Evolutionary conservation across 2,797 vertebrate genomes (phyloP), one percentile per base, ranked within the genome.

Genomic region (Menidia menidia): DNA sequence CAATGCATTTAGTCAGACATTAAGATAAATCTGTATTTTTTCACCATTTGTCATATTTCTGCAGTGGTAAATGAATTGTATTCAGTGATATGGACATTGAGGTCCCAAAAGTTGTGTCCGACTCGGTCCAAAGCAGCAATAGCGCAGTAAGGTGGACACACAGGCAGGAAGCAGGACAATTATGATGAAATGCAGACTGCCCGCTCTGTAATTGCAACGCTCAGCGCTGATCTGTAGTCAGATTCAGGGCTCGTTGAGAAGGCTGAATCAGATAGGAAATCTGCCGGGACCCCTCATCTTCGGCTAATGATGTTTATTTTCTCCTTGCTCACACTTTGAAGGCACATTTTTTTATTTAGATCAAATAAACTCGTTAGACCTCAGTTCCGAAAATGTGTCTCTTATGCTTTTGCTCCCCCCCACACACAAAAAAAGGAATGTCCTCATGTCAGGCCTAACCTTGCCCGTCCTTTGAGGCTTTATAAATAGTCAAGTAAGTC

Each of bases 151-250:
- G 60, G 76, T 61, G 41, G 18, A 57, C 16, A 41, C 1, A 1
- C 55, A 43, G 47, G 69, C 81, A 84, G 88, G 85, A 92, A 92
- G 75, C 71, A 33, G 75, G 57, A 73, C 76, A 79, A 91, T 90
- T 91, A 88, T 77, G 84, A 89, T 88, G 64, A 91, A 87, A 83
- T 56, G 73, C 74, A 59, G 73, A 39, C n/a, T 47, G 53, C 50
- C 66, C 57, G 60, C 48, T 58, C 39, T 71, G 78, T 90, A 93
- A 93, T 93, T 91, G 86, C 72, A 59, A 67, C 82, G 87, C 67
- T 82, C 91, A 88, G 59, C 84, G 84, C 84, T 87, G 88, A 89
- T 93, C 73, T 82, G 71, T 55, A 47, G 60, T 55, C 69, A 88
- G 82, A 91, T 90, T 79, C 52, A 55, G 60, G 55, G n/a, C 60